Conservation (phyloP, 2,113 vertebrate species). For the Channa argus region DNA sequence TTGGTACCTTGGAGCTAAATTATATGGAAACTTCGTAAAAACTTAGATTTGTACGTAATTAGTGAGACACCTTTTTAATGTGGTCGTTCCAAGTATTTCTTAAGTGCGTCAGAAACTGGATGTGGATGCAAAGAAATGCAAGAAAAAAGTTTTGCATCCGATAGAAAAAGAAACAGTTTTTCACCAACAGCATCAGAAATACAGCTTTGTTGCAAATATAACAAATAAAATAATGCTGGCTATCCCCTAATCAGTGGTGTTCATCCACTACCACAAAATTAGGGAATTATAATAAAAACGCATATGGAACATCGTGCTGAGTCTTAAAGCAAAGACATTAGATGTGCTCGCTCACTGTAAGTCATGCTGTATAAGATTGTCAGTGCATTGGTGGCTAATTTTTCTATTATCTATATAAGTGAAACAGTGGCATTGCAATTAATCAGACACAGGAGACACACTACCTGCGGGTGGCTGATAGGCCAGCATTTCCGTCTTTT, state of each 20-base stretch:
- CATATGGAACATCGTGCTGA: not conserved
- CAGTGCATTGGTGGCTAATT: slow-evolving; percentile 5
- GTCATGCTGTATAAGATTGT: slow-evolving; percentile 1
- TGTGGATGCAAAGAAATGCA: too few species aligned
- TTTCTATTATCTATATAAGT: slow-evolving; percentile 18
- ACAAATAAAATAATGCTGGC: not conserved
- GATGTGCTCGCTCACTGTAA: not conserved
- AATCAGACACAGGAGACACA: slow-evolving; percentile 12
- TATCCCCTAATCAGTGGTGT: not conserved
- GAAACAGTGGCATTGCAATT: slow-evolving; percentile 23
- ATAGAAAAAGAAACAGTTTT: not conserved
- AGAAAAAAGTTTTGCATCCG: too few species aligned
- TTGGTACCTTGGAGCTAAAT: not conserved
- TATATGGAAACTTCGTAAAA: not conserved
- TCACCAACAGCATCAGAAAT: not conserved
- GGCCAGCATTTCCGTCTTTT: slow-evolving; percentile 26
- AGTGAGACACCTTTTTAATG: too few species aligned
- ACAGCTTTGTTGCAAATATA: not conserved
- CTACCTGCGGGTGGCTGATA: slow-evolving; percentile 1
- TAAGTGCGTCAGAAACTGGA: too few species aligned
- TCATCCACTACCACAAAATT: not conserved
- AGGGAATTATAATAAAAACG: not conserved
- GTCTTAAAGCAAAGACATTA: not conserved
- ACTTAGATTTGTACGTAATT: not conserved
- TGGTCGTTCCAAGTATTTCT: too few species aligned